Percentiles rank a stretch among this genome's conserved stretches.
These are phyloP conservation scores for Platygyra sinensis DNA, from an alignment of 64 coral and sea anemone genomes.

Conservation along the genomic window DNA sequence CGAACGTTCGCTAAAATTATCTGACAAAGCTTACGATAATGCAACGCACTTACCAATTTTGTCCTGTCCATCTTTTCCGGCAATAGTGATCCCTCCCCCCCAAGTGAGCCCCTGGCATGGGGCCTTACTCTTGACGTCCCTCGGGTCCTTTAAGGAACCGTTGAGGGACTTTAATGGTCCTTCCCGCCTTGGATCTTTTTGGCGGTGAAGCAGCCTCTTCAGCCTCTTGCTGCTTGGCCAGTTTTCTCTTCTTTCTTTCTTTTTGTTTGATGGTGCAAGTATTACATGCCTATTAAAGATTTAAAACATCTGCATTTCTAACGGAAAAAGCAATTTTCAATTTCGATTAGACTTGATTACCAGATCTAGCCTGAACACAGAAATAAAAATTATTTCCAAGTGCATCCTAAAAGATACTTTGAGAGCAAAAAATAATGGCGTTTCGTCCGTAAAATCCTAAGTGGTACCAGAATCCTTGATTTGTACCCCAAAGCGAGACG, in stretches of 20 bases:
- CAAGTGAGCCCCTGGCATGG: neutral
- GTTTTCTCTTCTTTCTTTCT: neutral
- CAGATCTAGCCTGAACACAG: no score
- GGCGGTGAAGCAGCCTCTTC: neutral
- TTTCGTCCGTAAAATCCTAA: no score
- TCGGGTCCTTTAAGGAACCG: constrained; percentile 16
- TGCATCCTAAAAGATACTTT: no score
- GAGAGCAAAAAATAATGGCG: no score
- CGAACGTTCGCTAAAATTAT: no score
- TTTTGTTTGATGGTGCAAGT: neutral
- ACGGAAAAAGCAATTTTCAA: no score
- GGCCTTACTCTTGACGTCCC: constrained; percentile 22
- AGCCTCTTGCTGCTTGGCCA: neutral
- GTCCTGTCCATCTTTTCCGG: neutral
- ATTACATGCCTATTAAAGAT: neutral
- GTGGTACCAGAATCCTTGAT: no score
- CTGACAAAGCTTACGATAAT: no score
- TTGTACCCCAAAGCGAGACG: no score
- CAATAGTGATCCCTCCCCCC: neutral
- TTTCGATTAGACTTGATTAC: no score
- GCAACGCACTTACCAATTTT: neutral
- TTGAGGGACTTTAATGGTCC: constrained; percentile 12
- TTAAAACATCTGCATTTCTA: no score
- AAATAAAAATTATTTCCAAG: no score
- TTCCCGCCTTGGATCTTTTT: constrained; percentile 10